A percentile compares a stretch with the other conserved stretches of the same genome.
Evolutionary conservation across 2,888 invertebrate species (phyloP).

Genomic region (Epinotia ramella): DNA sequence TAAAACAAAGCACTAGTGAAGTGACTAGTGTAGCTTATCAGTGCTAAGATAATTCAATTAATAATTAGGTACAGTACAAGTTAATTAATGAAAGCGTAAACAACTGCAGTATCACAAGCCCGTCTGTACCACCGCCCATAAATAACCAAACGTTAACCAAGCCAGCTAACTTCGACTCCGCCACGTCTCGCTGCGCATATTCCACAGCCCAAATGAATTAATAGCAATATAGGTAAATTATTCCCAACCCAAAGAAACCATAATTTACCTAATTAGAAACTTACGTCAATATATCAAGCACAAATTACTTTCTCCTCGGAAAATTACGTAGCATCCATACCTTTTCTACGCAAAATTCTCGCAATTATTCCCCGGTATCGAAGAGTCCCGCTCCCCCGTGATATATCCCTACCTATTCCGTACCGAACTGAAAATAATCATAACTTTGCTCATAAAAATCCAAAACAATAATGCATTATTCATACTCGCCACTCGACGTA

Average conservation of each 20-base stretch:
- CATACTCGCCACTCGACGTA: conserved; percentile 79
- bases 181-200: conserved; percentile 19
- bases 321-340: conserved; percentile 57
- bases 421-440: conserved; percentile 84
- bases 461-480: conserved; percentile 86
- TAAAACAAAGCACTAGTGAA: no score
- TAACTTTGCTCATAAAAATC: conserved; percentile 85
- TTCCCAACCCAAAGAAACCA: conserved; percentile 46
- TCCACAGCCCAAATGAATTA: conserved; percentile 40
- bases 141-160: conserved; percentile 27
- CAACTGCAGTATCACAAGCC: background rate
- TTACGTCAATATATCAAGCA: conserved; percentile 54
- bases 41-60: background rate
- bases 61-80: background rate
- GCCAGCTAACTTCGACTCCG: conserved; percentile 25
- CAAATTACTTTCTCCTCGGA: conserved; percentile 65
- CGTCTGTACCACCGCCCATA: conserved; percentile 16
- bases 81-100: conserved; percentile 5
- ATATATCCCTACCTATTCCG: conserved; percentile 72
- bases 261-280: conserved; percentile 46
- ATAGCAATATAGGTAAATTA: conserved; percentile 43
- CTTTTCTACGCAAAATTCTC: conserved; percentile 59
- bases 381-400: conserved; percentile 64
- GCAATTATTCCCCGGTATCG: conserved; percentile 72
- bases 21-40: background rate